These are phyloP conservation scores for Macrobrachium rosenbergii DNA, from an alignment of 1,140 invertebrate species.

Conservation along the genomic window DNA sequence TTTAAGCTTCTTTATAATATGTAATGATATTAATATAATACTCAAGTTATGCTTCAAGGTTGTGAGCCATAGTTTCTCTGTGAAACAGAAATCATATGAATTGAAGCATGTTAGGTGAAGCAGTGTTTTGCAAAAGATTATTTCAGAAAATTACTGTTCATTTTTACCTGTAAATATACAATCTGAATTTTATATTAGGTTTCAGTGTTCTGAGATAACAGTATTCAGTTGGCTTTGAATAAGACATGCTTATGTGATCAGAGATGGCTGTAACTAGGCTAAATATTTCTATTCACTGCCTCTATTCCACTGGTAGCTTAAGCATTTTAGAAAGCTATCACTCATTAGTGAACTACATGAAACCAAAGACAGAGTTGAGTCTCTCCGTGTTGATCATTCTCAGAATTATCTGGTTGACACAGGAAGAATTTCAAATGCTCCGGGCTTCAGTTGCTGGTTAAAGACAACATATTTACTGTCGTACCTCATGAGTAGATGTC, in stretches of 20 bases:
- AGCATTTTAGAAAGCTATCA: slow-evolving; percentile 8
- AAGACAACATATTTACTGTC: slow-evolving; percentile 7
- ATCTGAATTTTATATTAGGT: no score
- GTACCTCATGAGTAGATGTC: slow-evolving; percentile 24
- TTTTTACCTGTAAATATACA: no score
- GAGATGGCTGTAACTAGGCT: not conserved
- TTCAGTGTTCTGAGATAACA: no score
- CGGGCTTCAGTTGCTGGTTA: slow-evolving; percentile 49
- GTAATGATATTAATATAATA: not conserved
- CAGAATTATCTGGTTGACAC: not conserved
- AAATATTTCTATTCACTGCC: not conserved
- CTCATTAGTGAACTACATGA: slow-evolving; percentile 16
- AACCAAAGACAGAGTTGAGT: slow-evolving; percentile 52
- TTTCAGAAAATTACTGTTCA: no score
- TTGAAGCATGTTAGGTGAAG: no score
- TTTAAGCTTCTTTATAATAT: not conserved
- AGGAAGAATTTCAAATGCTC: slow-evolving; percentile 23
- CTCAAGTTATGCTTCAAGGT: not conserved
- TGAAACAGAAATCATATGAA: not conserved
- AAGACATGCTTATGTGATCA: slow-evolving; percentile 17
- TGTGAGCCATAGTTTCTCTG: not conserved
- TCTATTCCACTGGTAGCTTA: slow-evolving; percentile 15
- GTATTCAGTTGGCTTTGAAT: not conserved
- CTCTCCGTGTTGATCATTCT: slow-evolving; percentile 36
- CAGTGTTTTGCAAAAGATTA: no score